These are phyloP conservation scores for Strigamia maritima DNA, from an alignment of 2,888 invertebrate species.

Conservation along the genomic window DNA sequence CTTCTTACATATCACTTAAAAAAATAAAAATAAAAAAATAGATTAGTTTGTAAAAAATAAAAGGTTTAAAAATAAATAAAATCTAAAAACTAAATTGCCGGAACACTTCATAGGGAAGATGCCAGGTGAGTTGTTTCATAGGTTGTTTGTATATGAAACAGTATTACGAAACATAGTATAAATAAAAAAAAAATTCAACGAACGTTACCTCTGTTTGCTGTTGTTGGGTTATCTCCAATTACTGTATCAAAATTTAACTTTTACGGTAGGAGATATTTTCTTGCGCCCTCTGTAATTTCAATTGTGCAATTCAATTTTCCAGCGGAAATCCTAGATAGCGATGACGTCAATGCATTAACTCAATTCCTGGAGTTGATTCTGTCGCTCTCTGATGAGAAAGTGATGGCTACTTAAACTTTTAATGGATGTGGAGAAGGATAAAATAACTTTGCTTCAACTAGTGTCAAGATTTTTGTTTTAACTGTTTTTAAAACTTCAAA, in stretches of 20 bases:
- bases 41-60: too few relatives aligned
- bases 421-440: neutral
- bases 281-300: neutral
- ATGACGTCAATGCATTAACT: neutral
- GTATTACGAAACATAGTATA: neutral
- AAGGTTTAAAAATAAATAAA: too few relatives aligned
- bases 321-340: neutral
- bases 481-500: too few relatives aligned
- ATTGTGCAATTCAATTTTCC: constrained; percentile 8
- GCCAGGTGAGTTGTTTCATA: neutral
- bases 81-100: too few relatives aligned
- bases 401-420: neutral
- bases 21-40: neutral
- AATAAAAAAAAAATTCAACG: neutral
- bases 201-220: neutral
- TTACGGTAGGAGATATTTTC: neutral
- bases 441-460: too few relatives aligned
- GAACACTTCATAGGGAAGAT: too few relatives aligned
- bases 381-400: constrained; percentile 2
- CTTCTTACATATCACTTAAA: neutral
- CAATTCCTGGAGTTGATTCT: constrained; percentile 9
- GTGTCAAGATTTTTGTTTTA: too few relatives aligned
- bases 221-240: neutral
- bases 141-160: neutral
- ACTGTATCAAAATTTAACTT: neutral